Base-by-base conservation (phyloP, 2,888 invertebrate species). In the Andricus quercusramuli region DNA sequence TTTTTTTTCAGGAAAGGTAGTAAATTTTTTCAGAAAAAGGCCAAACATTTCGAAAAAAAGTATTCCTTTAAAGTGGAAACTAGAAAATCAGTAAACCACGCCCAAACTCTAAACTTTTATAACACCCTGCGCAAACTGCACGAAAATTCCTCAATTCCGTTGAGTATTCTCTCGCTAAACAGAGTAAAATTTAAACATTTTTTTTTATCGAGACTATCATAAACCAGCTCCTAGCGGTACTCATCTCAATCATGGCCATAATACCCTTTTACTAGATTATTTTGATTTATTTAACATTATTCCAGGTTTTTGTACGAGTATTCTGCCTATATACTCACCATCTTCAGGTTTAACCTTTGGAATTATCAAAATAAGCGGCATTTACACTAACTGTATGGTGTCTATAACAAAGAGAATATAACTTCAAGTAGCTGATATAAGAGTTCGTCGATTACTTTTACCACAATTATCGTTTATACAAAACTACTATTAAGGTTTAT, bases 341-440 rank as follows among this genome's bases (percentile, higher is more conserved):
- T 90, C 85, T 80, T 89, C 87, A 88, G 90, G 90, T 89, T 87
- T 90, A 91, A 91, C 91, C 91, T 91, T 91, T 91, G 91, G 92
- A 90, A 91, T 91, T 91, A 92, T 91, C 89, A 91, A 92, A 92
- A 90, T 91, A 92, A 91, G 91, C 92, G 89, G 91, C 91, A 91
- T 91, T 91, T 91, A 92, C 90, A 90, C 91, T 91, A 92, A 90
- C 90, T 91, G 92, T 91, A 92, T 89, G 90, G 91, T 90, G 90
- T 92, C 91, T 91, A 91, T 91, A 91, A 91, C 91, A 92, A 92
- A 92, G 91, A 92, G 91, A 92, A 92, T 90, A 91, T 89, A 90
- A 91, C 90, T 91, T 91, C 89, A 91, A 89, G 87, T 88, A 88
- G 88, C 88, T 89, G 86, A 86, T 83, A 85, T 83, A 80, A 81